These are phyloP conservation scores for Drosophila helvetica DNA, from an alignment of 2,888 invertebrate species.

Conservation along the genomic window DNA sequence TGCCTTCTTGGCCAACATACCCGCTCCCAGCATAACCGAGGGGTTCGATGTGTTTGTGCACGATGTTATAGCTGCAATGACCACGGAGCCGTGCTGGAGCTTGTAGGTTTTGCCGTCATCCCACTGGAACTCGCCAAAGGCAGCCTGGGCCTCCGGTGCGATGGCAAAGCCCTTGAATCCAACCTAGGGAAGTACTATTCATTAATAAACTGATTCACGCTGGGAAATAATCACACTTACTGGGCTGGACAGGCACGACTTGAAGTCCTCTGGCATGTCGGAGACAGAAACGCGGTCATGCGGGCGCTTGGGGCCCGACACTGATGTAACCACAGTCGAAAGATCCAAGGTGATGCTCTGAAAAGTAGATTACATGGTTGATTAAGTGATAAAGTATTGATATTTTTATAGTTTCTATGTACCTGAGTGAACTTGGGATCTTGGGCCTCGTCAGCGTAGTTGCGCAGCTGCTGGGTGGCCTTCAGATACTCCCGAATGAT, in stretches of 20 bases:
- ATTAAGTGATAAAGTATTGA: background rate
- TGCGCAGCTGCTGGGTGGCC: slow-evolving; percentile 91
- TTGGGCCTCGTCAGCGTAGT: slow-evolving; percentile 89
- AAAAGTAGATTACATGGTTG: background rate
- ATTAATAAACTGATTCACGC: slow-evolving; percentile 46
- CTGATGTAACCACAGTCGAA: slow-evolving; percentile 94
- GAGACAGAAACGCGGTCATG: slow-evolving; percentile 97
- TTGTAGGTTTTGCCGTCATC: slow-evolving; percentile 91
- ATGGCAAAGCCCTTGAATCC: slow-evolving; percentile 97
- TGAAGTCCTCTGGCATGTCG: slow-evolving; percentile 96
- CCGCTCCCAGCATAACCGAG: slow-evolving; percentile 98
- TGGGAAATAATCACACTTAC: slow-evolving; percentile 86
- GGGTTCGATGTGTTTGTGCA: slow-evolving; percentile 99
- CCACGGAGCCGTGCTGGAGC: slow-evolving; percentile 95
- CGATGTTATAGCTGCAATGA: slow-evolving; percentile 98
- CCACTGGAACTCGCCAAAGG: slow-evolving; percentile 90
- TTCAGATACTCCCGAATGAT: slow-evolving; percentile 92
- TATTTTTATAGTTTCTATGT: background rate
- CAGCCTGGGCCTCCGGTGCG: slow-evolving; percentile 86
- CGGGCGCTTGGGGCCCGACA: slow-evolving; percentile 98
- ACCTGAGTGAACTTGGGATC: slow-evolving; percentile 93
- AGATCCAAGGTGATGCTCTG: slow-evolving; percentile 89
- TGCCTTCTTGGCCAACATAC: slow-evolving; percentile 96
- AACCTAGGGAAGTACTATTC: slow-evolving; percentile 85
- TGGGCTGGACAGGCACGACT: slow-evolving; percentile 92